Percentiles rank a stretch among this genome's conserved stretches.
Evolutionary conservation across 2,888 invertebrate species (phyloP).

Genomic region (Mantis religiosa): DNA sequence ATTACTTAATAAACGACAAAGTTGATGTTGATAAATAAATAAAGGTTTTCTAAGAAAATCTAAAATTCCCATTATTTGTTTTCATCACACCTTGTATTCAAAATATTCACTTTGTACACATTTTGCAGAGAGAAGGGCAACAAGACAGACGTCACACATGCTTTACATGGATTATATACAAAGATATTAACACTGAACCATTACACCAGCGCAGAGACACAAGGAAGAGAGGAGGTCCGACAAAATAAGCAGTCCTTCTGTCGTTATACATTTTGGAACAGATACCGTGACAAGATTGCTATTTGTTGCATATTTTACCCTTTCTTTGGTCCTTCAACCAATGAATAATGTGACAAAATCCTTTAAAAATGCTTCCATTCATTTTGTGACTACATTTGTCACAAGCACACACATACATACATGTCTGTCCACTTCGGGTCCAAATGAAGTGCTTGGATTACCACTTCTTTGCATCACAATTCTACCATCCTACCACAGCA

Average conservation of each 20-base stretch:
- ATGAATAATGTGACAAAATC: background rate
- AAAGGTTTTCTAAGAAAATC: no score
- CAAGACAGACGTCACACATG: background rate
- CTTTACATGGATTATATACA: background rate
- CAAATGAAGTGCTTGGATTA: background rate
- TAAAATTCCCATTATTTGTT: no score
- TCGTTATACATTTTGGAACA: background rate
- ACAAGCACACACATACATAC: background rate
- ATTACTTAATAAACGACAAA: no score
- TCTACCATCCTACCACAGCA: slow-evolving; percentile 1
- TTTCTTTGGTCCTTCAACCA: background rate
- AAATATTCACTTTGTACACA: no score
- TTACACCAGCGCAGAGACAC: background rate
- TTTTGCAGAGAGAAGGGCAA: no score
- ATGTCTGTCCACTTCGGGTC: background rate
- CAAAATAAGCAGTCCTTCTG: background rate
- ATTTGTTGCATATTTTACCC: background rate
- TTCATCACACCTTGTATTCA: no score
- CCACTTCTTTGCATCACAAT: background rate
- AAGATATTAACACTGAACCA: background rate
- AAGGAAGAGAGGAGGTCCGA: background rate
- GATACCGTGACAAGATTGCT: background rate
- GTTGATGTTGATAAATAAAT: no score
- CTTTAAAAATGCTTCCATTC: background rate
- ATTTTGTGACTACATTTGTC: background rate